Percentiles rank a stretch among this genome's conserved stretches.
Conservation (phyloP, 2,113 vertebrate species). For the Nesogale talazaci region DNA sequence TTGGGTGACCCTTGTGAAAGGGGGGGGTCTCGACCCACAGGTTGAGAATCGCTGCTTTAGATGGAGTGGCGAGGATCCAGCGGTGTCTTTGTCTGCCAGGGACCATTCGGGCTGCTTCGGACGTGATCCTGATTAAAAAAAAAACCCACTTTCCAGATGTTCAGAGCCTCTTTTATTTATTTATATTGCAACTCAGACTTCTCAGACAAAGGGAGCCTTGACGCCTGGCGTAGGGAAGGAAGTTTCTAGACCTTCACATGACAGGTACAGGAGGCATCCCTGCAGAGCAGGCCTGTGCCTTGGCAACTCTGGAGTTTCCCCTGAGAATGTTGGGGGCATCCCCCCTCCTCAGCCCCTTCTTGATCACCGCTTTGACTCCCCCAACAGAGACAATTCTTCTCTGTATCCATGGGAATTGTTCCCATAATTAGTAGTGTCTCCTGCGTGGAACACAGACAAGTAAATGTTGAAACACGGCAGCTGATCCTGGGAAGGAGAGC, state of each 20-base stretch:
- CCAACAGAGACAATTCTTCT: conserved; percentile 79
- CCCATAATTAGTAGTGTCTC: conserved; percentile 84
- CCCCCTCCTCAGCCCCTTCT: conserved; percentile 67
- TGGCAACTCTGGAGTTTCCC: conserved; percentile 55
- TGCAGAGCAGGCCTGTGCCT: neutral
- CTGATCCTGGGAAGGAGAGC: conserved; percentile 83
- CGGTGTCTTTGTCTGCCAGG: conserved; percentile 19
- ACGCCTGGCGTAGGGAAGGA: neutral
- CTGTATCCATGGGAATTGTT: conserved; percentile 85
- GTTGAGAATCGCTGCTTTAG: too few relatives aligned
- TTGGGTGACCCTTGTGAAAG: too few relatives aligned
- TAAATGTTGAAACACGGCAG: conserved; percentile 82
- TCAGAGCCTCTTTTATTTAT: conserved; percentile 39
- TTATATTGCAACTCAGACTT: conserved; percentile 13
- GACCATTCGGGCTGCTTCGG: neutral
- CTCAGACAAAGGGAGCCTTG: conserved; percentile 46
- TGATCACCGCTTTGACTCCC: conserved; percentile 80
- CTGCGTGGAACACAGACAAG: conserved; percentile 81
- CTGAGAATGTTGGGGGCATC: conserved; percentile 65
- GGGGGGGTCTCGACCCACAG: too few relatives aligned
- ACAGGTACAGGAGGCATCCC: neutral
- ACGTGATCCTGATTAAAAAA: neutral
- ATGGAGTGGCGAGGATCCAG: neutral
- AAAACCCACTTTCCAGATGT: neutral
- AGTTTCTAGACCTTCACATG: conserved; percentile 40